A percentile compares a stretch with the other conserved stretches of the same genome.
Conservation (phyloP, 2,113 vertebrate genomes). For the Promerops cafer region DNA sequence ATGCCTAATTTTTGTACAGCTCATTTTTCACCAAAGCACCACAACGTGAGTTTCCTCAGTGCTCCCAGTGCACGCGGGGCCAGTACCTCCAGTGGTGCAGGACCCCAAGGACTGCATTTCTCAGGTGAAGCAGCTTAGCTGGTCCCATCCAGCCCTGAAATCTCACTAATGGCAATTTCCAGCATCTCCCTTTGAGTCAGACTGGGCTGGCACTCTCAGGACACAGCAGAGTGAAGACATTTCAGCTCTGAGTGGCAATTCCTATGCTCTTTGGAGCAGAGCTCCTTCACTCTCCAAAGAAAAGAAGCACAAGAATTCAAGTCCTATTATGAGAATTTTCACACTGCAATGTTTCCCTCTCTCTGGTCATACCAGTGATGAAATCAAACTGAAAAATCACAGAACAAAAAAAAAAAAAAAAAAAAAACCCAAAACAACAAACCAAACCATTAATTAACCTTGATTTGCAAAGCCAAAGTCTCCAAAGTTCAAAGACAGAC, state of each 20-base stretch:
- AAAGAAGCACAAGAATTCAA: background rate
- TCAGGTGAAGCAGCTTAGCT: background rate
- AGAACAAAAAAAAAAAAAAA: background rate
- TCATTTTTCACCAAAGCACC: background rate
- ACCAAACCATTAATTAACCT: background rate
- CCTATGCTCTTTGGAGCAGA: background rate
- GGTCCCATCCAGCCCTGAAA: background rate
- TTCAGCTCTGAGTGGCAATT: background rate
- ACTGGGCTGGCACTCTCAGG: background rate
- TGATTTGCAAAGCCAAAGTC: background rate
- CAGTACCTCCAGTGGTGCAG: rapidly evolving
- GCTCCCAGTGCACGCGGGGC: background rate
- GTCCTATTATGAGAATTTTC: background rate
- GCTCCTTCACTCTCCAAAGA: background rate
- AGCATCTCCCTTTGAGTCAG: background rate
- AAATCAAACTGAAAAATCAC: background rate
- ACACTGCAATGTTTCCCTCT: background rate
- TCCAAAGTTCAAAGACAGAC: background rate
- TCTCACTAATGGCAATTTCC: background rate
- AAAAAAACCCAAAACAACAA: background rate
- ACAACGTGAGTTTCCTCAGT: background rate
- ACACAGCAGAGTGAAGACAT: background rate
- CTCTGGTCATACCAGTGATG: background rate
- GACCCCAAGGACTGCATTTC: background rate
- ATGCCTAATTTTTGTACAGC: background rate